These are phyloP conservation scores for Agrypnus murinus DNA, from an alignment of 2,888 invertebrate genomes.

Conservation along the genomic window DNA sequence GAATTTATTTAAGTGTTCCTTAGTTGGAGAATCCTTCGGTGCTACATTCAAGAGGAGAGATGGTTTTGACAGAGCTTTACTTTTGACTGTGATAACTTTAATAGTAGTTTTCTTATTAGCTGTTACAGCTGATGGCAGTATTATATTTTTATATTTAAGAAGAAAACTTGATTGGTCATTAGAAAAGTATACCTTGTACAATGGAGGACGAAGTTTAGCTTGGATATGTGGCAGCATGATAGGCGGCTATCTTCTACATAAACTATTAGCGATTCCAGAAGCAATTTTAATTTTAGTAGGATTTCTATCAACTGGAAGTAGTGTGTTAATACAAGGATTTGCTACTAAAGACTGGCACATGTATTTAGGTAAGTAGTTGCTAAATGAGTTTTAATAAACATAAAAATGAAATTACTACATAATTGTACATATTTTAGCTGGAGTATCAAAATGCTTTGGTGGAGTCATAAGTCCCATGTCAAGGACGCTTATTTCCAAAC, in stretches of 20 bases:
- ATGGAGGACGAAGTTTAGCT: conserved; percentile 73
- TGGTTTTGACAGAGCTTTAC: conserved; percentile 73
- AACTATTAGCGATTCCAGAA: conserved; percentile 71
- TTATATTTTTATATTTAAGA: conserved; percentile 77
- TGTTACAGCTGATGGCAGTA: conserved; percentile 41
- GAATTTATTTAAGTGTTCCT: conserved; percentile 48
- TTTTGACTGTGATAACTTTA: conserved; percentile 71
- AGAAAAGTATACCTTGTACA: conserved; percentile 76
- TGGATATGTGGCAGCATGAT: conserved; percentile 38
- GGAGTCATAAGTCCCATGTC: conserved; percentile 75
- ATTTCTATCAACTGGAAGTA: conserved; percentile 58
- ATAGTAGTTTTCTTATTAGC: conserved; percentile 67
- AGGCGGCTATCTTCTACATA: conserved; percentile 76
- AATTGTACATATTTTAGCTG: conserved; percentile 62
- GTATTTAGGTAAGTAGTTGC: conserved; percentile 72
- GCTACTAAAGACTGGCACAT: conserved; percentile 73
- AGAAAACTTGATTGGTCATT: conserved; percentile 80
- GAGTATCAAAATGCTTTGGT: conserved; percentile 72
- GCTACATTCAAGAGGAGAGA: conserved; percentile 76
- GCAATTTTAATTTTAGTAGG: conserved; percentile 69
- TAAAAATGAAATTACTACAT: neutral
- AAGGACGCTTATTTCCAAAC: conserved; percentile 77
- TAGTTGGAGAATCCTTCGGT: conserved; percentile 73
- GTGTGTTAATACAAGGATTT: conserved; percentile 64
- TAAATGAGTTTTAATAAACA: neutral